Percentiles rank a stretch among this genome's conserved stretches.
These are phyloP conservation scores for Campoplex capitator DNA, from an alignment of 2,888 invertebrate species.

Conservation along the genomic window DNA sequence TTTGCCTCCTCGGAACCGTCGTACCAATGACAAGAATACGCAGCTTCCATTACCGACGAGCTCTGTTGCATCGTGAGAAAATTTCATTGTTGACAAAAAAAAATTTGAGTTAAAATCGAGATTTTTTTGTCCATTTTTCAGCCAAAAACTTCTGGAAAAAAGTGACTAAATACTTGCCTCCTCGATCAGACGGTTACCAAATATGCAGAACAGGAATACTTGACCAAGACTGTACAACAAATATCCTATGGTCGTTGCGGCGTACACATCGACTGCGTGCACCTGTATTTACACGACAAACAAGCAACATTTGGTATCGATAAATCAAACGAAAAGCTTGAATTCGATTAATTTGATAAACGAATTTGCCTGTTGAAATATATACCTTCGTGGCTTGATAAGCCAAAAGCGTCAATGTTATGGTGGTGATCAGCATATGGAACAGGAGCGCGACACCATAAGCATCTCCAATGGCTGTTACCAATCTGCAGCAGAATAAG, in stretches of 20 bases:
- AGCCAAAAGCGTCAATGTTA: slow-evolving; percentile 92
- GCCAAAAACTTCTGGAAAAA: not conserved
- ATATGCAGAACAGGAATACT: slow-evolving; percentile 95
- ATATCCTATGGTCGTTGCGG: slow-evolving; percentile 92
- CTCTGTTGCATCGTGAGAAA: slow-evolving; percentile 86
- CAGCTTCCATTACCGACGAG: slow-evolving; percentile 96
- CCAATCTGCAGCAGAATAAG: slow-evolving; percentile 87
- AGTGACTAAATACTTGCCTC: slow-evolving; percentile 86
- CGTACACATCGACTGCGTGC: slow-evolving; percentile 91
- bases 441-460: slow-evolving; percentile 93
- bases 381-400: slow-evolving; percentile 94
- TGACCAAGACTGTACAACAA: slow-evolving; percentile 92
- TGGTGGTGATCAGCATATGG: slow-evolving; percentile 94
- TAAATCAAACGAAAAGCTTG: not conserved
- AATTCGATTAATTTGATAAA: not conserved
- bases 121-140: not conserved
- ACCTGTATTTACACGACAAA: slow-evolving; percentile 86
- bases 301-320: not conserved
- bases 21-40: slow-evolving; percentile 96
- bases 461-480: slow-evolving; percentile 92
- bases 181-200: slow-evolving; percentile 94
- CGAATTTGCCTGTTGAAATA: slow-evolving; percentile 5
- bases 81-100: not conserved
- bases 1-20: slow-evolving; percentile 96
- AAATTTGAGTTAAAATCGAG: too few species aligned